A percentile compares a stretch with the other conserved stretches of the same genome.
phyloP scores from a whole-genome alignment of 2,888 invertebrate genomes.

The Chaitophorus viminalis region DNA sequence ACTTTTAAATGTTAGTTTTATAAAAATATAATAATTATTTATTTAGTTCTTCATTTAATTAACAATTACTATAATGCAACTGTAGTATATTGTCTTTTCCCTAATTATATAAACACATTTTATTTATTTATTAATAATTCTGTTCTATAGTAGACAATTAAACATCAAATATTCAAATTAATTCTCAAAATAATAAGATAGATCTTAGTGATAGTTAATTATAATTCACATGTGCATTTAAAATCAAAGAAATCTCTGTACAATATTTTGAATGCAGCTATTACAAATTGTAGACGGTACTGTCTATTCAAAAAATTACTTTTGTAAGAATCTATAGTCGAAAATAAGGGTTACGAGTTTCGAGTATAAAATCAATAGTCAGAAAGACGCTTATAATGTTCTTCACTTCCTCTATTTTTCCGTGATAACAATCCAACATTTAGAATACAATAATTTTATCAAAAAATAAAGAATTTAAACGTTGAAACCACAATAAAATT shows the following conservation, averaged over 20 bases:
- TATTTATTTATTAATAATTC: too few relatives aligned
- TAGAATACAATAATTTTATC: neutral
- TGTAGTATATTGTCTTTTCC: too few relatives aligned
- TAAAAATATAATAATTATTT: too few relatives aligned
- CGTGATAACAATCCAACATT: neutral
- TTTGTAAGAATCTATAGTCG: neutral
- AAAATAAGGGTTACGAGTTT: neutral
- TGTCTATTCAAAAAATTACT: neutral
- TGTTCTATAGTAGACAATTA: too few relatives aligned
- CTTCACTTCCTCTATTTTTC: neutral
- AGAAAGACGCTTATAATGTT: neutral
- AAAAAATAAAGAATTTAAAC: neutral
- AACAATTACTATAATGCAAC: neutral
- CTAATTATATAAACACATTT: too few relatives aligned
- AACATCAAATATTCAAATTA: too few relatives aligned
- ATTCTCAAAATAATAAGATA: too few relatives aligned
- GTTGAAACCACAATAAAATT: neutral
- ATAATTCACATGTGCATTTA: too few relatives aligned
- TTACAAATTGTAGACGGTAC: neutral
- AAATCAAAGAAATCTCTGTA: neutral
- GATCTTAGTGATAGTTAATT: too few relatives aligned
- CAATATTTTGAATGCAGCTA: neutral
- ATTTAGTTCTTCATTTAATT: neutral
- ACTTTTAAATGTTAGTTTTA: too few relatives aligned
- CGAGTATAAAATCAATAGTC: constrained; percentile 3